Conservation (phyloP, 2,888 invertebrate genomes). For the Troides oblongomaculatus region DNA sequence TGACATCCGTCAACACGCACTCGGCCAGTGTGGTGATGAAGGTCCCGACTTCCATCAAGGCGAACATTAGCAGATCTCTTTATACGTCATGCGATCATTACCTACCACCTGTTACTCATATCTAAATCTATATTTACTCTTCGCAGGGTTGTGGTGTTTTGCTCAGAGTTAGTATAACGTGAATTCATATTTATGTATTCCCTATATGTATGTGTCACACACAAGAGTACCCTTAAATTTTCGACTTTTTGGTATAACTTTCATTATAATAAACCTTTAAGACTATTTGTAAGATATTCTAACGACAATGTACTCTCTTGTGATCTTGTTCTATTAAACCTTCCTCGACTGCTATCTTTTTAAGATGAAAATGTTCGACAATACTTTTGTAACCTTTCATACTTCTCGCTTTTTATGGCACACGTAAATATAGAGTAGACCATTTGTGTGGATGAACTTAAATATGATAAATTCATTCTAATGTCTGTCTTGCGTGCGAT, state of each 20-base stretch:
- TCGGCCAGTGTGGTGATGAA: too few relatives aligned
- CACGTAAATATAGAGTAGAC: constrained; percentile 36
- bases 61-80: background rate
- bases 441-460: constrained; percentile 5
- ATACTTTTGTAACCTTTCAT: constrained; percentile 59
- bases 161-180: constrained; percentile 54
- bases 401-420: constrained; percentile 40
- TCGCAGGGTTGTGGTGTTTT: constrained; percentile 61
- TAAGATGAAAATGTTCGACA: constrained; percentile 58
- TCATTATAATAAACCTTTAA: constrained; percentile 40
- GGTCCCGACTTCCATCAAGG: too few relatives aligned
- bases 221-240: constrained; percentile 23
- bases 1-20: too few relatives aligned
- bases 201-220: constrained; percentile 34
- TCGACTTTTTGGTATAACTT: constrained; percentile 4
- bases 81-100: background rate
- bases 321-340: constrained; percentile 55
- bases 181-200: constrained; percentile 38
- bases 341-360: constrained; percentile 49
- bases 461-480: background rate
- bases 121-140: constrained; percentile 37
- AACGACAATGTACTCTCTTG: constrained; percentile 50
- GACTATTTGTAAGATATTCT: constrained; percentile 37
- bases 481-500: background rate
- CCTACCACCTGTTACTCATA: constrained; percentile 20